phyloP scores from a whole-genome alignment of 2,113 vertebrate genomes.

The Macaca mulatta region DNA sequence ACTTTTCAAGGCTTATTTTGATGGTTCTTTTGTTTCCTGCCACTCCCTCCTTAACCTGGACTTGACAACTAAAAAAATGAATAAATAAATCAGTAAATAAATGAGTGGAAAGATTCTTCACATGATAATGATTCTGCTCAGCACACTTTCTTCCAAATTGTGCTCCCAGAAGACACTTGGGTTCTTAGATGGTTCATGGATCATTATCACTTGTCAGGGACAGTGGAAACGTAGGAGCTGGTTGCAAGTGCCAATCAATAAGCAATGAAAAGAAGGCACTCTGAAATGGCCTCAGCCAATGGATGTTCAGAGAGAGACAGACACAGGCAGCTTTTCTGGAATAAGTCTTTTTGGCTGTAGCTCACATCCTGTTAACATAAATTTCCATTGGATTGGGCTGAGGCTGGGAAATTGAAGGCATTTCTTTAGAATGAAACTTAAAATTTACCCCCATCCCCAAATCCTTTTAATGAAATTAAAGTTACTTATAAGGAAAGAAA shows the following conservation, averaged over 20 bases:
- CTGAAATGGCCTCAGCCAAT: not conserved
- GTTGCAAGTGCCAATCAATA: rapidly evolving
- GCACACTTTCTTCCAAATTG: not conserved
- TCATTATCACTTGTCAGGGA: rapidly evolving
- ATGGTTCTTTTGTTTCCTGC: not conserved
- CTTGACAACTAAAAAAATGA: not conserved
- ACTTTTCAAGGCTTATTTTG: not conserved
- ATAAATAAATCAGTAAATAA: not conserved
- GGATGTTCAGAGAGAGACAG: not conserved
- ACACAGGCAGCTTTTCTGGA: not conserved
- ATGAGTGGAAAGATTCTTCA: not conserved
- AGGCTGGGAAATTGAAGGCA: not conserved
- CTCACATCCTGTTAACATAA: not conserved
- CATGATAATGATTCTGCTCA: not conserved
- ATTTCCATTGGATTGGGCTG: not conserved
- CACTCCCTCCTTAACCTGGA: not conserved
- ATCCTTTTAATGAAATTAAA: not conserved
- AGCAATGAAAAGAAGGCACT: not conserved
- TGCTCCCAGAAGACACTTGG: not conserved
- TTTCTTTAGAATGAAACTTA: not conserved
- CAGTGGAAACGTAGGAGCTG: rapidly evolving
- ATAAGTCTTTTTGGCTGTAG: not conserved
- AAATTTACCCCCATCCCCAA: not conserved
- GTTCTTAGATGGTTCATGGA: not conserved
- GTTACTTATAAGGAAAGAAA: not conserved